phyloP scores from a whole-genome alignment of 1,140 invertebrate species.

The Drosophila athabasca region DNA sequence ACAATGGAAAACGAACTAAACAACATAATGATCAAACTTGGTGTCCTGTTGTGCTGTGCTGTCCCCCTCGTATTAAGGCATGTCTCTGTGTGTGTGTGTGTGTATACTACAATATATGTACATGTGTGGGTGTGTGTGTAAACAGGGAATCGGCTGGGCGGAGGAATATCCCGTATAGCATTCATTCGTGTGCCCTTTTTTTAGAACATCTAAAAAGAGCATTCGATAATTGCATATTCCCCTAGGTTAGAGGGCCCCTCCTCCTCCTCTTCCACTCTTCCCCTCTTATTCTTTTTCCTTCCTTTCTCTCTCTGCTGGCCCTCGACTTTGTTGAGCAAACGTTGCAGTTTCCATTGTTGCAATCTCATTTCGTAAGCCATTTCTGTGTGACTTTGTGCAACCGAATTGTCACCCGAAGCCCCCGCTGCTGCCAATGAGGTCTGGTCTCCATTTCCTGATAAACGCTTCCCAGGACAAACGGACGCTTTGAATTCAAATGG shows the following conservation, averaged over 20 bases:
- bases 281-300: background rate
- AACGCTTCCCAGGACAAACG: background rate
- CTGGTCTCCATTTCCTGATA: slow-evolving; percentile 8
- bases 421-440: slow-evolving; percentile 8
- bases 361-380: slow-evolving; percentile 53
- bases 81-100: background rate
- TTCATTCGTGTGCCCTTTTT: too few species aligned
- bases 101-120: background rate
- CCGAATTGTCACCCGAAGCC: slow-evolving; percentile 41
- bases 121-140: background rate
- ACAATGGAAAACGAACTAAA: slow-evolving; percentile 38
- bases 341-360: slow-evolving; percentile 40
- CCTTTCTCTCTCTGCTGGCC: background rate
- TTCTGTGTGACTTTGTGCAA: slow-evolving; percentile 23
- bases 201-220: too few species aligned
- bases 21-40: slow-evolving; percentile 13
- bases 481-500: slow-evolving; percentile 6
- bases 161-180: background rate
- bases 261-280: too few species aligned
- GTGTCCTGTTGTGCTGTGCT: slow-evolving; percentile 26
- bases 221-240: background rate
- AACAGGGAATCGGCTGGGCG: background rate
- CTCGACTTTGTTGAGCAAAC: slow-evolving; percentile 25
- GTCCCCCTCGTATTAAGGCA: background rate
- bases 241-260: background rate